Conservation (phyloP, 2,888 invertebrate species). For the Timema podura region DNA sequence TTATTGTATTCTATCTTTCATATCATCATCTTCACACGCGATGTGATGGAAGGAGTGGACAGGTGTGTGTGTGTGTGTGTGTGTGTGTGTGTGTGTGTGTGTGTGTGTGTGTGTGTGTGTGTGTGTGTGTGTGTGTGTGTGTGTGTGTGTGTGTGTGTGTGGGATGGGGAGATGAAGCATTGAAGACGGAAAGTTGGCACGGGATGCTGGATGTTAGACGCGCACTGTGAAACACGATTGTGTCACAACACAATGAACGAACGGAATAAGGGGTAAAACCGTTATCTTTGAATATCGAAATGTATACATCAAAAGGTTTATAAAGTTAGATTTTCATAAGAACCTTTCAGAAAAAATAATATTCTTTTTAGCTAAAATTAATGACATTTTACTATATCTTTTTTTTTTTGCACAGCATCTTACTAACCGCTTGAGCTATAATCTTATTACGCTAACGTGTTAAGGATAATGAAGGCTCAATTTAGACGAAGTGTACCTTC, state of each 20-base stretch:
- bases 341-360: too few relatives aligned
- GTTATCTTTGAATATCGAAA: too few relatives aligned
- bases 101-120: neutral
- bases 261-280: too few relatives aligned
- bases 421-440: too few relatives aligned
- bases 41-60: neutral
- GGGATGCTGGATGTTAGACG: conserved; percentile 1
- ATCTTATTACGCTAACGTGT: too few relatives aligned
- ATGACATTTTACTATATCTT: too few relatives aligned
- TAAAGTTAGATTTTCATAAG: too few relatives aligned
- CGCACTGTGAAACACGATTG: conserved; percentile 13
- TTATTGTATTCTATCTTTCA: conserved; percentile 15
- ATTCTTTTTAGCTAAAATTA: too few relatives aligned
- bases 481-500: too few relatives aligned
- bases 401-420: too few relatives aligned
- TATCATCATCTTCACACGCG: conserved; percentile 13
- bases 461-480: too few relatives aligned
- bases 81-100: neutral
- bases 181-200: neutral
- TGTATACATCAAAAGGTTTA: too few relatives aligned
- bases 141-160: neutral
- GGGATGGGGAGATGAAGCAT: neutral
- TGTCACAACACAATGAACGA: neutral
- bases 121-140: neutral
- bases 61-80: neutral